Conservation (phyloP, 2,797 vertebrate genomes). For the Mormyrops attenuatus region DNA sequence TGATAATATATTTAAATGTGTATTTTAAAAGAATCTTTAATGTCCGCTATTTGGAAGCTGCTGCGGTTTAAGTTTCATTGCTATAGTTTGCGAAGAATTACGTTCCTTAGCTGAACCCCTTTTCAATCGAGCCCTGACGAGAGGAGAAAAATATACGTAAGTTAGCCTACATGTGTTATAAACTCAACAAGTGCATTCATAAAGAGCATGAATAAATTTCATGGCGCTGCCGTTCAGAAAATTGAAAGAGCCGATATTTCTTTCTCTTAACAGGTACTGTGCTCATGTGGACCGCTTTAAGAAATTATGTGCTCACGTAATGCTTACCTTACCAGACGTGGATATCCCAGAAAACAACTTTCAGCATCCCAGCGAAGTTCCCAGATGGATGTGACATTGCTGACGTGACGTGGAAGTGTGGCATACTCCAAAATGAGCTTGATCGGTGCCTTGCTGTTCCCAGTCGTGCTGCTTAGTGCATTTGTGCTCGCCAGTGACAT, state of each 20-base stretch:
- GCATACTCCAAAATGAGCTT: conserved; percentile 63
- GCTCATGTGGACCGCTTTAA: background rate
- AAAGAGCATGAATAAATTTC: background rate
- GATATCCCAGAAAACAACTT: conserved; percentile 45
- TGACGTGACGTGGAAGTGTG: conserved; percentile 59
- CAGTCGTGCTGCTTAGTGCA: conserved; percentile 65
- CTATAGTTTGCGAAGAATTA: background rate
- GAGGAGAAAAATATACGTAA: background rate
- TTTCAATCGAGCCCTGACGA: background rate
- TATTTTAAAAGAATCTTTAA: background rate
- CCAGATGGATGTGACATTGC: conserved; percentile 47
- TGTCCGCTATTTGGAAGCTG: background rate
- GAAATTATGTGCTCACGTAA: background rate
- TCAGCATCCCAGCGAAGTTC: conserved; percentile 23
- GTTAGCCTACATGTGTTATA: background rate
- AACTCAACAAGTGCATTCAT: background rate
- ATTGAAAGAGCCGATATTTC: background rate
- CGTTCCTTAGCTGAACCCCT: background rate
- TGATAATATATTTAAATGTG: background rate
- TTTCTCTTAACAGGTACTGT: conserved; percentile 21
- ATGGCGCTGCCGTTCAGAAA: background rate
- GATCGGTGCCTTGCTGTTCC: conserved; percentile 62
- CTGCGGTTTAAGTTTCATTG: background rate
- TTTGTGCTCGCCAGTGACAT: conserved; percentile 58
- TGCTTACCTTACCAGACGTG: conserved; percentile 27